phyloP scores from a whole-genome alignment of 2,113 vertebrate species.

The Calyptommatus sinebrachiatus region DNA sequence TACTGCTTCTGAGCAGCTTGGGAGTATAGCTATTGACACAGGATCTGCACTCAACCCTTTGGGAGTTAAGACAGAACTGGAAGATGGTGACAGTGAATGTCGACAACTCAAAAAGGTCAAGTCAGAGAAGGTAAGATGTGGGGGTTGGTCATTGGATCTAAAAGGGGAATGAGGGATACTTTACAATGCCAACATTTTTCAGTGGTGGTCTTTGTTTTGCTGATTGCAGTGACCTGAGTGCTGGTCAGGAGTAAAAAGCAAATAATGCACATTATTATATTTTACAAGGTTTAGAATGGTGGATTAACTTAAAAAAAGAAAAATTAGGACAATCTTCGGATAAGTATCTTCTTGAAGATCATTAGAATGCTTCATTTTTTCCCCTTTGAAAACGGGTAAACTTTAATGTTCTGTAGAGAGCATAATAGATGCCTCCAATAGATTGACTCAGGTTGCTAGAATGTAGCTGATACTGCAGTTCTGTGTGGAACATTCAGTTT shows the following conservation, averaged over 20 bases:
- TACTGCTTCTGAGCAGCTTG: slow-evolving; percentile 83
- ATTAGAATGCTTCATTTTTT: not conserved
- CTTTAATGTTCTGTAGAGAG: not conserved
- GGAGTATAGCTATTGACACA: slow-evolving; percentile 93
- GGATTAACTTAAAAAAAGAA: no score
- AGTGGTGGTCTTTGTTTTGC: fast-evolving
- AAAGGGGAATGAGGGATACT: fast-evolving
- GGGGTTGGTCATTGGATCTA: not conserved
- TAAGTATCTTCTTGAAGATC: not conserved
- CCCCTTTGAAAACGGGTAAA: not conserved
- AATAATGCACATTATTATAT: not conserved
- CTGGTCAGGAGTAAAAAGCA: not conserved
- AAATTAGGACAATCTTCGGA: not conserved
- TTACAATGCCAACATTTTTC: fast-evolving
- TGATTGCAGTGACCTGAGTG: fast-evolving
- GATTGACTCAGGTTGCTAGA: not conserved
- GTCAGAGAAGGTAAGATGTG: slow-evolving; percentile 91
- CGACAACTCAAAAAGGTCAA: slow-evolving; percentile 94
- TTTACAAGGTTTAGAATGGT: not conserved
- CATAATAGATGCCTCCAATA: fast-evolving
- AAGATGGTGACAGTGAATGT: slow-evolving; percentile 92
- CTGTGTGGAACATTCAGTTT: not conserved
- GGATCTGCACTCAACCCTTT: slow-evolving; percentile 89
- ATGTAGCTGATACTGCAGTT: not conserved
- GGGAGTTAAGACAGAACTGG: slow-evolving; percentile 90